Percentiles rank a stretch among this genome's conserved stretches.
Conservation (phyloP, 2,888 invertebrate species). For the Tenodera sinensis region DNA sequence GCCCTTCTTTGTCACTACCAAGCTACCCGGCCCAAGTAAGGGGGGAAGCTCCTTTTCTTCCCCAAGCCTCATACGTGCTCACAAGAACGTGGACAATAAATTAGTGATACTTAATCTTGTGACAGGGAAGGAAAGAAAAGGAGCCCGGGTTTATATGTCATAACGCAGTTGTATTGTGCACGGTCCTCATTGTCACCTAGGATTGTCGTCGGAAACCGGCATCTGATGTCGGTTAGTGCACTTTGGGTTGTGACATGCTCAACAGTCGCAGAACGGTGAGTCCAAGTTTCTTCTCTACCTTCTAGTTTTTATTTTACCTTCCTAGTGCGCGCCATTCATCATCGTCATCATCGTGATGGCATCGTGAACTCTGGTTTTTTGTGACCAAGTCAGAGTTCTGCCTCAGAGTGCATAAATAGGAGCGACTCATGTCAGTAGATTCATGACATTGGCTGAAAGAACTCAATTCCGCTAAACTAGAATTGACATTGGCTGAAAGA, state of each 20-base stretch:
- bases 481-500: too few relatives aligned
- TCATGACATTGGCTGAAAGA: too few relatives aligned
- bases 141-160: neutral
- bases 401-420: too few relatives aligned
- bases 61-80: neutral
- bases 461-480: too few relatives aligned
- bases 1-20: neutral
- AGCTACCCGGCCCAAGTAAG: neutral
- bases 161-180: neutral
- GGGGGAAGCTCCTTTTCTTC: neutral
- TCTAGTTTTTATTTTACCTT: neutral
- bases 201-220: neutral
- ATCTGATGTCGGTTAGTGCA: neutral
- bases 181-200: neutral
- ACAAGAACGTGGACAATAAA: slow-evolving; percentile 25
- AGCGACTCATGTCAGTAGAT: too few relatives aligned
- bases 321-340: too few relatives aligned
- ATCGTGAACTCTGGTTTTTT: too few relatives aligned
- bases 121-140: neutral
- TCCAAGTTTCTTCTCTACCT: neutral
- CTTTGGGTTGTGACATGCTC: neutral
- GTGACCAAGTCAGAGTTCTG: too few relatives aligned
- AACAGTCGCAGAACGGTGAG: neutral
- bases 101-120: slow-evolving; percentile 28
- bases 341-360: too few relatives aligned